phyloP scores from a whole-genome alignment of 2,113 vertebrate genomes.

The Mustela lutreola region DNA sequence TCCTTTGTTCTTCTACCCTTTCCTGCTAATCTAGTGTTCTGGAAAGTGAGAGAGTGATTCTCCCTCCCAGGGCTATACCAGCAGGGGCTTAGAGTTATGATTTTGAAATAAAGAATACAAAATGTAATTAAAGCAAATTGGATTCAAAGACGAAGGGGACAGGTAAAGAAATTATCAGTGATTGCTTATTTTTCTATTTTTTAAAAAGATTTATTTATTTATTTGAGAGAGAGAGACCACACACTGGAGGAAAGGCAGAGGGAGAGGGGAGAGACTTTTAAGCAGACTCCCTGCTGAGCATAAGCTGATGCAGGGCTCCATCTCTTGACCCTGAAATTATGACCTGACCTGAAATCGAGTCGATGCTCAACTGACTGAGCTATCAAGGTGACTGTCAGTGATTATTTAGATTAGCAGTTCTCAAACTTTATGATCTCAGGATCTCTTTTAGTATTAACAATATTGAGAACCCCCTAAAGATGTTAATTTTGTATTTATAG shows the following conservation, averaged over 20 bases:
- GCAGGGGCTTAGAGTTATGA: background rate
- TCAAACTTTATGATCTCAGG: background rate
- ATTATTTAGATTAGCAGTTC: background rate
- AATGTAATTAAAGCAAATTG: background rate
- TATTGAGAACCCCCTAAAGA: background rate
- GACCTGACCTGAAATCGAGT: background rate
- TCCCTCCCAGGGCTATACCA: background rate
- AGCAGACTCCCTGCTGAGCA: background rate
- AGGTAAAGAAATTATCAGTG: background rate
- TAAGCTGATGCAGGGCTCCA: background rate
- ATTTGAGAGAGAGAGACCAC: background rate
- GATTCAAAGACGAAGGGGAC: background rate
- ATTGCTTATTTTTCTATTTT: background rate
- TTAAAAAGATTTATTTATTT: background rate
- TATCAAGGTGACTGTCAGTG: background rate
- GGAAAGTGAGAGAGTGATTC: background rate
- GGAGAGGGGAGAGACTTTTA: background rate
- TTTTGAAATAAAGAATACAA: background rate
- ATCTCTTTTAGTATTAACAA: background rate
- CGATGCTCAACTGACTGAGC: background rate
- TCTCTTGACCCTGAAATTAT: background rate
- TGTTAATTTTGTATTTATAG: background rate
- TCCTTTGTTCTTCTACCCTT: background rate
- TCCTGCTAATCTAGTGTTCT: background rate
- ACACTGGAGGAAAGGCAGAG: background rate